phyloP scores from a whole-genome alignment of 1,140 invertebrate genomes.

The Trichomalopsis sarcophagae region DNA sequence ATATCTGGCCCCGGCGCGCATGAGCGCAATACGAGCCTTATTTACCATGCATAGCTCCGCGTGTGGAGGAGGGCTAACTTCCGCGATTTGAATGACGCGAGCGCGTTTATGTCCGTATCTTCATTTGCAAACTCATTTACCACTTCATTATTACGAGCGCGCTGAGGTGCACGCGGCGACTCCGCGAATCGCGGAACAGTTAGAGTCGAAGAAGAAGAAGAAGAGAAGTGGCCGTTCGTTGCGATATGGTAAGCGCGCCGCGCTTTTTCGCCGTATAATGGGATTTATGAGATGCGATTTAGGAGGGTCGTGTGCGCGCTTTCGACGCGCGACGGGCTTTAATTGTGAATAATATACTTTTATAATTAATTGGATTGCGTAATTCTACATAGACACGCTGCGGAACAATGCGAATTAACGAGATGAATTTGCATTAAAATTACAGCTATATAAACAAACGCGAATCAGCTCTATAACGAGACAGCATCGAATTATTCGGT shows the following conservation, averaged over 20 bases:
- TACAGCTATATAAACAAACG: background rate
- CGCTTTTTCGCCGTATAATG: slow-evolving; percentile 1
- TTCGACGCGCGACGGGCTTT: background rate
- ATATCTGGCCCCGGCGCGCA: slow-evolving; percentile 59
- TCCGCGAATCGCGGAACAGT: slow-evolving; percentile 35
- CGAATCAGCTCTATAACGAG: slow-evolving; percentile 35
- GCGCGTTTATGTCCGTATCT: slow-evolving; percentile 20
- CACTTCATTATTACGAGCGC: slow-evolving; percentile 36
- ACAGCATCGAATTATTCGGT: slow-evolving; percentile 55
- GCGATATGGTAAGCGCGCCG: slow-evolving; percentile 27
- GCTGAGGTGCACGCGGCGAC: background rate
- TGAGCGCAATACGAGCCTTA: slow-evolving; percentile 58
- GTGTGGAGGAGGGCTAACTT: slow-evolving; percentile 41
- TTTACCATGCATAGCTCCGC: slow-evolving; percentile 68
- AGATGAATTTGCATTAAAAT: too few relatives aligned
- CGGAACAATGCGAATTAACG: too few relatives aligned
- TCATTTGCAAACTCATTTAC: slow-evolving; percentile 51
- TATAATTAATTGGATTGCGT: background rate
- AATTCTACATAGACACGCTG: too few relatives aligned
- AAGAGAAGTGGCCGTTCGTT: background rate
- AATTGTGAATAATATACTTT: background rate
- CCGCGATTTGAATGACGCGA: slow-evolving; percentile 37
- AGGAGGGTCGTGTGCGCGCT: background rate
- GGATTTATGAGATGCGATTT: slow-evolving; percentile 33
- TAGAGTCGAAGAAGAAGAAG: slow-evolving; percentile 25